phyloP scores from a whole-genome alignment of 2,888 invertebrate species.

The Sphaerophoria taeniata region DNA sequence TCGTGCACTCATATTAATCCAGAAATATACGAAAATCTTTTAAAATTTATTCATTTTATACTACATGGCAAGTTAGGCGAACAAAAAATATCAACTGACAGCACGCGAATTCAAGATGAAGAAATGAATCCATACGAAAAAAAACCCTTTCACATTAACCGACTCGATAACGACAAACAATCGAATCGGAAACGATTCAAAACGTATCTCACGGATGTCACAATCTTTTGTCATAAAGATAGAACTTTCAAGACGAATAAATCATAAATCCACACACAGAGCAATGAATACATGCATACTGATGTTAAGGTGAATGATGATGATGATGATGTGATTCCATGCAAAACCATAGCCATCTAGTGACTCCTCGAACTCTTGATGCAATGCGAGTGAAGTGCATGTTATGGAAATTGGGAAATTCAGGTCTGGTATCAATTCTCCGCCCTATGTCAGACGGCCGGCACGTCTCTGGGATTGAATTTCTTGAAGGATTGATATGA shows the following conservation, averaged over 20 bases:
- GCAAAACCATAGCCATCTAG: slow-evolving; percentile 61
- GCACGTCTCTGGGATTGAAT: slow-evolving; percentile 43
- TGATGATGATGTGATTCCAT: slow-evolving; percentile 61
- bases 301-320: not conserved
- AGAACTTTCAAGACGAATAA: slow-evolving; percentile 48
- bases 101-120: slow-evolving; percentile 9
- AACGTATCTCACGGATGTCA: slow-evolving; percentile 61
- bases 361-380: slow-evolving; percentile 57
- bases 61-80: slow-evolving; percentile 45
- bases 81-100: slow-evolving; percentile 5
- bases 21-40: slow-evolving; percentile 27
- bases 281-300: slow-evolving; percentile 27
- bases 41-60: slow-evolving; percentile 51
- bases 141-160: slow-evolving; percentile 27
- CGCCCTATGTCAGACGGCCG: slow-evolving; percentile 18
- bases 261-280: slow-evolving; percentile 47
- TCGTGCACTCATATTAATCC: slow-evolving; percentile 11
- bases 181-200: slow-evolving; percentile 45
- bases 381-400: slow-evolving; percentile 52
- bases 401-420: slow-evolving; percentile 70
- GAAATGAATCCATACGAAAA: slow-evolving; percentile 34
- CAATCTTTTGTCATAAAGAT: slow-evolving; percentile 60
- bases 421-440: slow-evolving; percentile 50
- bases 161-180: slow-evolving; percentile 40
- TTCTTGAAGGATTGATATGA: slow-evolving; percentile 36